Base-by-base conservation (phyloP, 2,888 invertebrate genomes). In the Rotaria socialis region DNA sequence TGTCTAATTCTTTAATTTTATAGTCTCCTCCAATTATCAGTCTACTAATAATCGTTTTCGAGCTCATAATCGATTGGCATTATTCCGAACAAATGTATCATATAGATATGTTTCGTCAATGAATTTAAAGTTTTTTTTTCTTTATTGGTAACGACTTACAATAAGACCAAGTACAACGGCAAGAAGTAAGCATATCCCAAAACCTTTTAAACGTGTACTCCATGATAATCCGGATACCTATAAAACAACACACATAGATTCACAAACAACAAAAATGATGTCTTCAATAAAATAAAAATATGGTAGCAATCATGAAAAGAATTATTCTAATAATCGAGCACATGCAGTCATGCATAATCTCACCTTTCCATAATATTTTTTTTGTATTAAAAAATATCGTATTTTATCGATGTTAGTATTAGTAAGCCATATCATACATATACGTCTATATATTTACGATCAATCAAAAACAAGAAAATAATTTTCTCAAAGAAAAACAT, bases 121-220 rank as follows among this genome's bases (percentile, higher is more conserved):
- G 50, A 11, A 50, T 50, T 50, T 3, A 50, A 11, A 50, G 50
- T 50, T 50, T 0, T 50, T 50, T 50, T 50, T 52, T 52, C 16
- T 5, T 55, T 55, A 22, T 55, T 55, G 22, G 10, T 22, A 67
- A 24, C 14, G 10, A 80, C 80, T 80, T 80, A 80, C 80, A 80
- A 22, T 16, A 10, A 80, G n/a, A 0, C 80, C 80, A 14, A 80
- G 24, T 11, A 47, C 11, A 10, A 47, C 24, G 24, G 43, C 10
- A 80, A 80, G 8, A 14, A 8, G 10, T n/a, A 80, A 47, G 47
- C 80, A 80, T 47, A 80, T 80, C 5, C 47, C 80, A 80, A 80
- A 80, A 47, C 80, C 80, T 80, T 80, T 80, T 19, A 80, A 47
- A n/a, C 80, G 80, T n/a, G 80, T 80, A 47, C 47, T 14, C 80